phyloP scores from a whole-genome alignment of 2,113 vertebrate genomes.

The Nycticebus coucang region DNA sequence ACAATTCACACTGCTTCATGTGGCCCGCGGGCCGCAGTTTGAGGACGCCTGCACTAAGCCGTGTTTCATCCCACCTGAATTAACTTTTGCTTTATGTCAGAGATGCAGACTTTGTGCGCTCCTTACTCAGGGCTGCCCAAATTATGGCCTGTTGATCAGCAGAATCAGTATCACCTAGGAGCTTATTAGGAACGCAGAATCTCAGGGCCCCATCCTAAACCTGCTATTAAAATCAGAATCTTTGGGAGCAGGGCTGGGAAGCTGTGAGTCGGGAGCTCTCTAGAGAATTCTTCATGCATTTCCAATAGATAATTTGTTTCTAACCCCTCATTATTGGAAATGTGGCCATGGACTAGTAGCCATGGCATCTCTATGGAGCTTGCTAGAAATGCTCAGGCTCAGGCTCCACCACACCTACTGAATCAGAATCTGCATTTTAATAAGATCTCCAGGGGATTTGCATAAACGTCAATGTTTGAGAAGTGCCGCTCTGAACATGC shows the following conservation, averaged over 20 bases:
- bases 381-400: not conserved
- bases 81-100: not conserved
- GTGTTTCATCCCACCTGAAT: not conserved
- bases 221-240: not conserved
- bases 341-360: not conserved
- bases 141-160: not conserved
- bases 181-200: not conserved
- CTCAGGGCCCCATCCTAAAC: not conserved
- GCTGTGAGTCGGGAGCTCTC: not conserved
- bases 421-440: not conserved
- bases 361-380: not conserved
- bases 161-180: not conserved
- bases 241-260: not conserved
- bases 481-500: not conserved
- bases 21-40: too few species aligned
- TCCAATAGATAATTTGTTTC: not conserved
- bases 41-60: not conserved
- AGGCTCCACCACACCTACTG: not conserved
- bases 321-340: not conserved
- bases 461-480: not conserved
- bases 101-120: not conserved
- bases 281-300: not conserved
- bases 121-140: not conserved
- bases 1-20: too few species aligned
- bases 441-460: not conserved